Evolutionary conservation across 2,797 vertebrate genomes (phyloP), one percentile per base, ranked within the genome.

Genomic region (Crossoptilon crossoptilon): DNA sequence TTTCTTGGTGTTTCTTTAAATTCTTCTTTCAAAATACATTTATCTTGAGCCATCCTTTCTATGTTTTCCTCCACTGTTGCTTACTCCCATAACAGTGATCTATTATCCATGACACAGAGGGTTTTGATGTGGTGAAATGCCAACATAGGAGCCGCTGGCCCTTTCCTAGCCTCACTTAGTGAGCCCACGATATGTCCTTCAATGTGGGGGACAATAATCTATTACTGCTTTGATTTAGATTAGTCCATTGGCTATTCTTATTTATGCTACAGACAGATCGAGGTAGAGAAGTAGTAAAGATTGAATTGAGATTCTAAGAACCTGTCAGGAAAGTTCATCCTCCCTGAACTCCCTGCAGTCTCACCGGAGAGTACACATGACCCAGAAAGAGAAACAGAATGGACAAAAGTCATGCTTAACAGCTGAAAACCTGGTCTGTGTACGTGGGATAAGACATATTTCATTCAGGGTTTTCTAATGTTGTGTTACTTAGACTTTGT

Each of bases 1-100:
- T 81, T 7, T 76, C 58, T 75, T 46, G 55, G 46, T 87, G 31
- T 85, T 95, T 94, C 89, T 91, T 93, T 64, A 87, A 76, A 67
- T 70, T 23, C 18, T 31, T 85, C 66, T 73, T 91, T 81, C 72
- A 84, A 94, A 94, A 78, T 64, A 88, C 66, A 19, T n/a, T 90
- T 82, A 73, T 86, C 43, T 55, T 55, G 44, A 80, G 44, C 22
- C 68, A 53, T 84, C 56, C 67, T 90, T 90, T 85, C 70, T 71
- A 44, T 75, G 51, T 92, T 93, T 89, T 79, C 64, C 64, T 33
- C 60, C 76, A 53, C 9, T 46, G 64, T 70, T 89, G 43, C 76
- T 84, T 88, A 91, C 92, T 82, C 92, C 71, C 60, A 10, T 76
- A 94, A 73, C 48, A 76, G 48, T 62, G 41, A 84, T 84, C 73